A percentile compares a stretch with the other conserved stretches of the same genome.
These are phyloP conservation scores for Heterocephalus glaber DNA, from an alignment of 2,113 vertebrate species.

Conservation along the genomic window DNA sequence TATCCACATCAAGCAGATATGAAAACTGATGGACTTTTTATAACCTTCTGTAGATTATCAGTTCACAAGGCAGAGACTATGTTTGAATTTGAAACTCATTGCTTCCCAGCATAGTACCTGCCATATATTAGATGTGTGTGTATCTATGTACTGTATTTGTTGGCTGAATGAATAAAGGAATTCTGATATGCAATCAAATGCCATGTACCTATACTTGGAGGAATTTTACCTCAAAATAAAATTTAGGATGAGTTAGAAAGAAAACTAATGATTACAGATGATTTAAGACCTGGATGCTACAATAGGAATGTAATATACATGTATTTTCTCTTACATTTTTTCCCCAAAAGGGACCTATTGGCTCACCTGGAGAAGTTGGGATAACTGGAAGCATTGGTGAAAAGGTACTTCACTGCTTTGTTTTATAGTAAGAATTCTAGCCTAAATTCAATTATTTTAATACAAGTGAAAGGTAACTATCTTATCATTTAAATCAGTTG, in stretches of 20 bases:
- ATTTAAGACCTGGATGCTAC: constrained; percentile 33
- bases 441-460: background rate
- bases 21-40: background rate
- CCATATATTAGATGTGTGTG: background rate
- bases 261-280: background rate
- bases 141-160: background rate
- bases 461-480: background rate
- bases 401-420: constrained; percentile 88
- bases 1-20: background rate
- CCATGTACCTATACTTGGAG: background rate
- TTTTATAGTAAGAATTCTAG: background rate
- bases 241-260: background rate
- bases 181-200: background rate
- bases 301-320: background rate
- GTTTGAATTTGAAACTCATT: background rate
- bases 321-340: constrained; percentile 38
- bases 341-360: constrained; percentile 88
- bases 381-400: constrained; percentile 91
- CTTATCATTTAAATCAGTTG: background rate
- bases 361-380: constrained; percentile 92
- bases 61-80: background rate
- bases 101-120: background rate
- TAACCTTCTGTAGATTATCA: background rate
- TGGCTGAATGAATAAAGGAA: constrained; percentile 10
- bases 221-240: background rate